Conservation (phyloP, 2,113 vertebrate species). For the Hiodon alosoides region DNA sequence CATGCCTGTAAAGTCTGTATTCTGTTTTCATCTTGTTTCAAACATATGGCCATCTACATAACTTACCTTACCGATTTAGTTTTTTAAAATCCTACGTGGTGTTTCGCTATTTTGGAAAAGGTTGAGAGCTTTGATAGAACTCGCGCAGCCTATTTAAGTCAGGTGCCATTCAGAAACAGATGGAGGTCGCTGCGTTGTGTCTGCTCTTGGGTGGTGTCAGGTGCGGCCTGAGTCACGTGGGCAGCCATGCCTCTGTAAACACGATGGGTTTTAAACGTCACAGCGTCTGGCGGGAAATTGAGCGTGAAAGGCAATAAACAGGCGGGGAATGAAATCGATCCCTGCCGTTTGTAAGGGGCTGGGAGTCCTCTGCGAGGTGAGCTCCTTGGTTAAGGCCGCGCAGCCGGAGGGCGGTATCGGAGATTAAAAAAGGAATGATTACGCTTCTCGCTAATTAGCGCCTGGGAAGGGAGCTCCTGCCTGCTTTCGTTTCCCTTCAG, state of each 20-base stretch:
- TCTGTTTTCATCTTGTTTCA: no score
- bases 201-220: no score
- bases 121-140: no score
- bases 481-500: not conserved
- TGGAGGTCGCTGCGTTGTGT: no score
- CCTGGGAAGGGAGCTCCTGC: not conserved
- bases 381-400: not conserved
- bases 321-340: constrained; percentile 12
- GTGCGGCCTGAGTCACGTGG: not conserved
- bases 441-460: constrained; percentile 7
- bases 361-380: constrained; percentile 4
- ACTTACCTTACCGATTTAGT: no score
- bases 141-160: no score
- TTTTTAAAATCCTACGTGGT: no score
- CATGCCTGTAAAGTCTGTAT: no score
- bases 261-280: constrained; percentile 10
- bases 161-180: no score
- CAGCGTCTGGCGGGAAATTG: not conserved
- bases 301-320: constrained; percentile 16
- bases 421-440: not conserved
- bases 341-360: not conserved
- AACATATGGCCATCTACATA: no score
- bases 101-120: no score
- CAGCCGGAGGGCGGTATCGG: not conserved
- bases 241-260: constrained; percentile 5